Evolutionary conservation across 2,888 invertebrate genomes (phyloP).

Genomic region (Hirtodrosophila alboralis): DNA sequence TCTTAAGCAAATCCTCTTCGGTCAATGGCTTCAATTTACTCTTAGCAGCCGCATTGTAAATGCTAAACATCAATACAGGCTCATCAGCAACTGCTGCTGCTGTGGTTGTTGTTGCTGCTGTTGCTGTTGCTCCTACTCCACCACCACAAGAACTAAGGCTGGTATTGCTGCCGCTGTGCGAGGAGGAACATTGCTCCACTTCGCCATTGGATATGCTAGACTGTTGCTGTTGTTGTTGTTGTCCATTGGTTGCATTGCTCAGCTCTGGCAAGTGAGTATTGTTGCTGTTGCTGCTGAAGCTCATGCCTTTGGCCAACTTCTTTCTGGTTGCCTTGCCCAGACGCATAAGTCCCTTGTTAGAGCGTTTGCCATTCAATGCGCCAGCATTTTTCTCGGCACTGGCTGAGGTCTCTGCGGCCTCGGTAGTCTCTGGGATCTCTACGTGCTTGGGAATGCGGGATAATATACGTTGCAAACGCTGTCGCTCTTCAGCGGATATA

Average conservation of each 20-base stretch:
- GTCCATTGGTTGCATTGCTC: constrained; percentile 34
- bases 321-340: constrained; percentile 83
- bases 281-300: constrained; percentile 62
- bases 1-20: constrained; percentile 87
- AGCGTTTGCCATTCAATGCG: constrained; percentile 54
- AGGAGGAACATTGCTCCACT: constrained; percentile 58
- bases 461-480: constrained; percentile 84
- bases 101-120: neutral
- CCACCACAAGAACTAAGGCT: constrained; percentile 62
- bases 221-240: too few relatives aligned
- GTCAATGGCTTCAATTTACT: constrained; percentile 88
- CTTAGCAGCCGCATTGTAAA: constrained; percentile 86
- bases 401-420: constrained; percentile 1
- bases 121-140: constrained; percentile 16
- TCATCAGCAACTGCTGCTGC: constrained; percentile 73
- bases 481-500: constrained; percentile 83
- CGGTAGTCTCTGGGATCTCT: constrained; percentile 1
- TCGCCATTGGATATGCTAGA: constrained; percentile 45
- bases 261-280: constrained; percentile 14
- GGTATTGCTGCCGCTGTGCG: constrained; percentile 70
- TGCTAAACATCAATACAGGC: constrained; percentile 89
- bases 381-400: constrained; percentile 31
- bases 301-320: constrained; percentile 83
- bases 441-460: constrained; percentile 84
- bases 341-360: constrained; percentile 80